A percentile compares a stretch with the other conserved stretches of the same genome.
Conservation (phyloP, 2,888 invertebrate genomes). For the Cosmia pyralina region DNA sequence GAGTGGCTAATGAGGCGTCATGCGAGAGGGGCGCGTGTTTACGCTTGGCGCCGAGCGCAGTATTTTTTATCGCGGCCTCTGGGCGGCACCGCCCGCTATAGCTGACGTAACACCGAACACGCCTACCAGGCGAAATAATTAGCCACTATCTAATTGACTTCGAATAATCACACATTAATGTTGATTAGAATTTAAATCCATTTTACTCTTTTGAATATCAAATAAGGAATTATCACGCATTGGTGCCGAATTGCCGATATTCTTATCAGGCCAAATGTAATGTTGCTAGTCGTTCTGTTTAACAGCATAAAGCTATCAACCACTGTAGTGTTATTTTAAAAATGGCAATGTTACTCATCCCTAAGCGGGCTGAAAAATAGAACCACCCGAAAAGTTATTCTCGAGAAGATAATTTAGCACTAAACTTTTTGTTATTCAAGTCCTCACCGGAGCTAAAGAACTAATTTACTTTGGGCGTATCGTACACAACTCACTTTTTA, state of each 20-base stretch:
- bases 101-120: conserved; percentile 77
- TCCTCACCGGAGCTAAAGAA: conserved; percentile 20
- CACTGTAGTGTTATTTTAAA: not conserved
- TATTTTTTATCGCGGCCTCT: conserved; percentile 81
- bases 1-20: conserved; percentile 90
- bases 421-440: conserved; percentile 29
- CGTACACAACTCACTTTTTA: conserved; percentile 8
- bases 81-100: conserved; percentile 75
- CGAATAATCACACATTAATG: conserved; percentile 44
- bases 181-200: conserved; percentile 41
- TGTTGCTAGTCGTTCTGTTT: not conserved
- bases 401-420: conserved; percentile 24
- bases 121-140: conserved; percentile 75
- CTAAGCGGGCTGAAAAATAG: conserved; percentile 8
- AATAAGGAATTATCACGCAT: conserved; percentile 21
- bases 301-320: too few species aligned
- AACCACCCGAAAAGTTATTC: conserved; percentile 10
- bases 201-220: conserved; percentile 24
- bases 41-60: conserved; percentile 78
- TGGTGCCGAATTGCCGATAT: not conserved
- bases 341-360: not conserved
- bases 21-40: conserved; percentile 88
- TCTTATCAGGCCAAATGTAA: conserved; percentile 11
- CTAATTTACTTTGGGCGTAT: conserved; percentile 14
- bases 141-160: conserved; percentile 66